A percentile compares a stretch with the other conserved stretches of the same genome.
Evolutionary conservation across 2,888 invertebrate species (phyloP).

Genomic region (Oscheius onirici): DNA sequence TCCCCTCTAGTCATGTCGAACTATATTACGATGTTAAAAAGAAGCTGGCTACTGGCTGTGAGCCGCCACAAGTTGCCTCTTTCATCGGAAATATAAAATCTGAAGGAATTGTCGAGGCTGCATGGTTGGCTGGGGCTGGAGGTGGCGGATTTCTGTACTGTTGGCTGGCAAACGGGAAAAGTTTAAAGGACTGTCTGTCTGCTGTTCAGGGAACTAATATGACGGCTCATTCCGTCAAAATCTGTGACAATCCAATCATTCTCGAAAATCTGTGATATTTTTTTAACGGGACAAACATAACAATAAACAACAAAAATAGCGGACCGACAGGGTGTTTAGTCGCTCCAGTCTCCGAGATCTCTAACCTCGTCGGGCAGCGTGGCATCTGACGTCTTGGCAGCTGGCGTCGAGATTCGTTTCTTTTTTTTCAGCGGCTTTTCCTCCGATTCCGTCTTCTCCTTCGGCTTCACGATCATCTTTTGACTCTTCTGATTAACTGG

Average conservation of each 20-base stretch:
- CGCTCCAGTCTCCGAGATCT: constrained; percentile 48
- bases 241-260: constrained; percentile 10
- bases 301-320: constrained; percentile 3
- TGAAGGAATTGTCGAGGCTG: constrained; percentile 36
- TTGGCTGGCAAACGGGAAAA: constrained; percentile 39
- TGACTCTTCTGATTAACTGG: neutral
- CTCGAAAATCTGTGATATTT: constrained; percentile 2
- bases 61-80: constrained; percentile 51
- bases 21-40: constrained; percentile 59
- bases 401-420: constrained; percentile 44
- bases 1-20: constrained; percentile 46
- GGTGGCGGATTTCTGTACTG: constrained; percentile 64
- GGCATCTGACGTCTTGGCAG: constrained; percentile 48
- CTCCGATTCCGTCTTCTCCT: constrained; percentile 15
- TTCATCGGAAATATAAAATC: constrained; percentile 42
- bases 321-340: constrained; percentile 14
- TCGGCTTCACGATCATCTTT: constrained; percentile 33
- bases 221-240: constrained; percentile 2
- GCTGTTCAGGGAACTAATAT: constrained; percentile 10
- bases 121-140: constrained; percentile 66
- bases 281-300: neutral
- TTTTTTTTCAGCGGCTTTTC: constrained; percentile 42
- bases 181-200: constrained; percentile 24
- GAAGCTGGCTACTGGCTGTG: constrained; percentile 53
- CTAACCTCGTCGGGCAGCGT: constrained; percentile 46